Conservation (phyloP, 1,140 invertebrate species). For the Cherax quadricarinatus region DNA sequence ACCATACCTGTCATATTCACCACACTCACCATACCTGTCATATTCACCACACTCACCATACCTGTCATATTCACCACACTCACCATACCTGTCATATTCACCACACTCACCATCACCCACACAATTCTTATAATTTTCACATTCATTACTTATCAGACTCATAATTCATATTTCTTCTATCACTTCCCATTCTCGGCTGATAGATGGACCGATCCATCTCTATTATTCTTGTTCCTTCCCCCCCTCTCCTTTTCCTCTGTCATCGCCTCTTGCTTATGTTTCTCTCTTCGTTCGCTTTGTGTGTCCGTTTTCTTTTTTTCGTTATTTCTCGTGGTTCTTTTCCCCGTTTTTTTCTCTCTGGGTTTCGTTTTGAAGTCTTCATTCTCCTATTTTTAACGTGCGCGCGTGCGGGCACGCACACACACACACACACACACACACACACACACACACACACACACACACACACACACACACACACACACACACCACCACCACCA, state of each 20-base stretch:
- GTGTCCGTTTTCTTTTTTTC: background rate
- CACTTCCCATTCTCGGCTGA: conserved; percentile 28
- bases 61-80: too few species aligned
- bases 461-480: too few species aligned
- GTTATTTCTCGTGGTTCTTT: background rate
- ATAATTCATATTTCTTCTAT: conserved; percentile 41
- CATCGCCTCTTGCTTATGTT: background rate
- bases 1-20: background rate
- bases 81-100: background rate
- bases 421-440: too few species aligned
- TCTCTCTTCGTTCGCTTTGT: background rate
- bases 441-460: too few species aligned
- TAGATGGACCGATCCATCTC: conserved; percentile 23
- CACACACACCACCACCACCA: too few species aligned
- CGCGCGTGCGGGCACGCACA: too few species aligned
- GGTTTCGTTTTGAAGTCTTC: background rate
- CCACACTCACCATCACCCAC: conserved; percentile 9
- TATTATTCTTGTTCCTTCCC: conserved; percentile 15
- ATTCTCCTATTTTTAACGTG: background rate
- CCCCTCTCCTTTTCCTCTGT: background rate
- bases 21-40: background rate
- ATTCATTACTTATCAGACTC: conserved; percentile 27
- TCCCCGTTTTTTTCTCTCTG: background rate
- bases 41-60: background rate
- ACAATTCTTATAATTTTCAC: conserved; percentile 15